Percentiles rank a stretch among this genome's conserved stretches.
These are phyloP conservation scores for Ambastaia sidthimunki DNA, from an alignment of 2,797 vertebrate genomes.

Conservation along the genomic window DNA sequence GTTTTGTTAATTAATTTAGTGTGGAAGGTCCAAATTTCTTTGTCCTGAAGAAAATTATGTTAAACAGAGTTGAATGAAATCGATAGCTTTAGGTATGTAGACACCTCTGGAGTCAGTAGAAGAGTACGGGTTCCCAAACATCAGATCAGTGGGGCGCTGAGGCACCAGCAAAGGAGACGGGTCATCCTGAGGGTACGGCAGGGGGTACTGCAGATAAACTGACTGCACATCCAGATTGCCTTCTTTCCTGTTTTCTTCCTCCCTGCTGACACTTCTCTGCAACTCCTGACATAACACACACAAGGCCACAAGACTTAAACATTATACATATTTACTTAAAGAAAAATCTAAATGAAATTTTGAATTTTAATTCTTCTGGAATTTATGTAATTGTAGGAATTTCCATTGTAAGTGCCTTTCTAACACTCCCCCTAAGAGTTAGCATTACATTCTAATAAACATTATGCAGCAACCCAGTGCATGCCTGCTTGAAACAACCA, in stretches of 20 bases:
- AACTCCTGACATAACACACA: conserved; percentile 77
- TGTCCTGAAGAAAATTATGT: too few species aligned
- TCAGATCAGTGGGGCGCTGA: conserved; percentile 84
- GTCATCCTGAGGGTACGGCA: conserved; percentile 82
- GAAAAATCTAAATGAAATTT: too few species aligned
- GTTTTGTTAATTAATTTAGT: too few species aligned
- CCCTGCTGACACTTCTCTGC: conserved; percentile 76
- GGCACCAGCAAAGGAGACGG: conserved; percentile 81
- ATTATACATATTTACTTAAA: too few species aligned
- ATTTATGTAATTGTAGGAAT: too few species aligned
- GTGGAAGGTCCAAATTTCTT: too few species aligned
- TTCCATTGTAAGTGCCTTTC: too few species aligned
- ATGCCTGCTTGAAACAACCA: not conserved
- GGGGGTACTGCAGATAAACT: conserved; percentile 83
- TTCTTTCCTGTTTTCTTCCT: conserved; percentile 57
- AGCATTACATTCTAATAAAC: too few species aligned
- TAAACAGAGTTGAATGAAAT: not conserved
- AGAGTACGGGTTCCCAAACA: conserved; percentile 93
- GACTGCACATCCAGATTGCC: conserved; percentile 62
- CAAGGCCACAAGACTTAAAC: not conserved
- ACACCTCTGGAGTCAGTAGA: conserved; percentile 76
- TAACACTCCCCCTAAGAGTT: too few species aligned
- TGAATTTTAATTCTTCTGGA: too few species aligned
- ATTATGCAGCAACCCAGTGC: not conserved
- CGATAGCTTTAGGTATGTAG: not conserved